Base-by-base conservation (phyloP, 2,888 invertebrate species). In the Agonopterix heracliana region DNA sequence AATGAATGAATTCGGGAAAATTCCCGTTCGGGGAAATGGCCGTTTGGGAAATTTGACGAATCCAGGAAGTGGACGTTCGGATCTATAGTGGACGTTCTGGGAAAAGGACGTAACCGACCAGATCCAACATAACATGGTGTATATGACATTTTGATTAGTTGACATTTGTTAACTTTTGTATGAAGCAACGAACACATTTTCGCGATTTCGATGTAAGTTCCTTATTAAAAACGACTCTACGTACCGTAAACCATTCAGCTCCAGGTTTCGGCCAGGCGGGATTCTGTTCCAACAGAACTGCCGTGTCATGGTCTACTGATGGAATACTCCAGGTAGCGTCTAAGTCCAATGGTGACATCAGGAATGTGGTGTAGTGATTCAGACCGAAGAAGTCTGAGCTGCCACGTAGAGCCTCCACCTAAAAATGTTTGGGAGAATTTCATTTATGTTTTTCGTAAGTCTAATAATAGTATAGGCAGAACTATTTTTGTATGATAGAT, bases 381-480 rank as follows among this genome's bases (percentile, higher is more conserved):
- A 92, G 61, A 0, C 91, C 92, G 44, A 91, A 84, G 67, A 91
- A 91, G 60, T 92, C 92, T 1, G 89, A 79, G 45, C 90, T 82
- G 5, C 85, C 86, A 44, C 65, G 69, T 10, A 87, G 36, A 54
- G 67, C 61, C 34, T 63, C 63, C 56, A 64, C 79, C 92, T 87
- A 59, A 47, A 66, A 71, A 38, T n/a, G 5, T 49, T 26, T 44
- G 34, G 14, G 26, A 44, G 10, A 9, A 44, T 42, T 12, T 1
- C 1, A 42, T 13, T 42, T 4, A 42, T 42, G 9, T 42, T 10
- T 14, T 4, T 12, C 3, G 3, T 2, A 1, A 17, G 17, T n/a
- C 13, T 13, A 42, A 3, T 13, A 11, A 13, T 42, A 42, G 3
- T 13, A 42, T 26, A 26, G 26, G 26, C 3, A 17, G 17, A 2